A percentile compares a stretch with the other conserved stretches of the same genome.
Conservation (phyloP, 2,113 vertebrate species). For the Calyptomena viridis region DNA sequence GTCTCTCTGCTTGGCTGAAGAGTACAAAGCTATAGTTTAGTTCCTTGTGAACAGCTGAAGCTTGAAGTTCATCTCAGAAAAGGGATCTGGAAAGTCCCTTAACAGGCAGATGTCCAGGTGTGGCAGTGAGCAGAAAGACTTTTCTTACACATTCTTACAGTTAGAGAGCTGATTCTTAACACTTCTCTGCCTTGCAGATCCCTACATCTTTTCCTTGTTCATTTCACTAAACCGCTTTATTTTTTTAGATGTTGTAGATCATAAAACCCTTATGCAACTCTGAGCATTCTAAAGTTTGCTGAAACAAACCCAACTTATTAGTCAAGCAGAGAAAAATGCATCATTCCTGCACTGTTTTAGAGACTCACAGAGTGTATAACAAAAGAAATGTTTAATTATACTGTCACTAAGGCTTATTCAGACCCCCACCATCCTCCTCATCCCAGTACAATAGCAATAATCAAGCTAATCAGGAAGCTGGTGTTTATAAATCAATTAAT, state of each 20-base stretch:
- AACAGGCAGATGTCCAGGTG: neutral
- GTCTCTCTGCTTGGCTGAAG: neutral
- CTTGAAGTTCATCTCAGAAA: neutral
- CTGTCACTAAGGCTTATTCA: neutral
- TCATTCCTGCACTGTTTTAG: neutral
- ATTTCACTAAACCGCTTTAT: neutral
- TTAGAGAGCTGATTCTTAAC: neutral
- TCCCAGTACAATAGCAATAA: constrained; percentile 26
- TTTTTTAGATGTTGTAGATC: neutral
- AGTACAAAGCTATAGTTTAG: neutral
- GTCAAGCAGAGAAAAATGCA: neutral
- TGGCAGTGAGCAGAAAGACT: neutral
- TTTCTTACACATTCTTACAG: neutral
- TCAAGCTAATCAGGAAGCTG: constrained; percentile 44
- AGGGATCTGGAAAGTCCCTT: neutral
- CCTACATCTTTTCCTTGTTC: neutral
- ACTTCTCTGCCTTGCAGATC: neutral
- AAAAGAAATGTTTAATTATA: constrained; percentile 49
- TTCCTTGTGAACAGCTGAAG: neutral
- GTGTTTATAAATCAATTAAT: constrained; percentile 67
- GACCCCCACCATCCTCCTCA: neutral
- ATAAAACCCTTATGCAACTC: neutral
- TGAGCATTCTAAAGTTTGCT: neutral
- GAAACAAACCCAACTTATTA: neutral
- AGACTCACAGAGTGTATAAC: neutral